These are phyloP conservation scores for Trissonchulus latispiculum DNA, from an alignment of 2,888 invertebrate genomes.

Conservation along the genomic window DNA sequence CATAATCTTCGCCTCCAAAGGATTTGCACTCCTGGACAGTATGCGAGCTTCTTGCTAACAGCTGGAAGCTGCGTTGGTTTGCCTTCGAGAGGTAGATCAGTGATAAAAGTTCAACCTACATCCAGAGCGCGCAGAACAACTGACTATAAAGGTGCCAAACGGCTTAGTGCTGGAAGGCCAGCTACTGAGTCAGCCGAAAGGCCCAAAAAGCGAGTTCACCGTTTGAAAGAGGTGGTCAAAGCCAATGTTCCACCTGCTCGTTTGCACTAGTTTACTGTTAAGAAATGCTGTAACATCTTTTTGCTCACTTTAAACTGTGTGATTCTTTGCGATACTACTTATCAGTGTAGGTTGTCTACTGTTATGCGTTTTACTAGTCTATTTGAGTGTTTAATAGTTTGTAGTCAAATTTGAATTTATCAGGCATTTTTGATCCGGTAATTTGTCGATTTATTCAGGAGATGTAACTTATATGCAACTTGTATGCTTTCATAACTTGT, in stretches of 20 bases:
- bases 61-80: background rate
- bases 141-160: background rate
- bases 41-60: background rate
- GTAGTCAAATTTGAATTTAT: no score
- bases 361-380: no score
- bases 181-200: background rate
- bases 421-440: no score
- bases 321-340: no score
- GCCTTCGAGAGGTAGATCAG: background rate
- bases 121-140: background rate
- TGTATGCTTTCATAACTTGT: no score
- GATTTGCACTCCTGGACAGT: background rate
- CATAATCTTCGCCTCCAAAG: background rate
- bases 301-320: no score
- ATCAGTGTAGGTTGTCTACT: no score
- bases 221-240: background rate
- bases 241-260: background rate
- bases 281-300: no score
- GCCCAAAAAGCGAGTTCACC: background rate
- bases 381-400: no score
- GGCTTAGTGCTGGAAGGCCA: background rate
- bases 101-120: background rate
- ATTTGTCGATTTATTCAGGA: no score
- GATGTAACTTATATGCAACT: no score
- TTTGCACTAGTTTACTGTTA: no score